These are phyloP conservation scores for Madoqua kirkii DNA, from an alignment of 2,113 vertebrate species.

Conservation along the genomic window DNA sequence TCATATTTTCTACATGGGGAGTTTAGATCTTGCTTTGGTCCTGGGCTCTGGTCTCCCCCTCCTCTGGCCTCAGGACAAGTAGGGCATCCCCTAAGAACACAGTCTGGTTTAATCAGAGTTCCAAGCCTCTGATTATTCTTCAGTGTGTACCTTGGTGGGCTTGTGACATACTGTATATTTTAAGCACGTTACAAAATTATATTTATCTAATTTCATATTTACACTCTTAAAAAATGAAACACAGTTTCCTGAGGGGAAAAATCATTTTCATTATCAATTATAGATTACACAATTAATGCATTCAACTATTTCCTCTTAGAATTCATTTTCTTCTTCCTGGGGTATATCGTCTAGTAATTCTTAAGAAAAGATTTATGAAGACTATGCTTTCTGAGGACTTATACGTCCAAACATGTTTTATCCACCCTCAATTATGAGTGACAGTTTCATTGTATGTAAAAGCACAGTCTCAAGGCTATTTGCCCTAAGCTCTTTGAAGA, in stretches of 20 bases:
- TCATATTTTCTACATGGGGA: neutral
- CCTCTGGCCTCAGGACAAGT: neutral
- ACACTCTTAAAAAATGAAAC: neutral
- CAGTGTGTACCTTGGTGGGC: neutral
- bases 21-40: neutral
- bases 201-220: conserved; percentile 6
- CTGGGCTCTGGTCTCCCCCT: neutral
- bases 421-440: neutral
- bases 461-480: neutral
- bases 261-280: conserved; percentile 13
- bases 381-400: neutral
- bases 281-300: neutral
- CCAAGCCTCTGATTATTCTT: neutral
- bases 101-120: neutral
- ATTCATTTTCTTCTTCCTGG: conserved; percentile 5
- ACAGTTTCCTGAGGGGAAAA: neutral
- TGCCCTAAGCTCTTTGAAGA: neutral
- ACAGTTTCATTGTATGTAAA: neutral
- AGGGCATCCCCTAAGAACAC: neutral
- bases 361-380: neutral
- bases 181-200: conserved; percentile 12
- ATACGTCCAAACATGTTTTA: neutral
- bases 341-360: neutral
- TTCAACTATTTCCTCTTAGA: neutral
- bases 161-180: neutral